Conservation (phyloP, 2,888 invertebrate species). For the Heliconius aoede region DNA sequence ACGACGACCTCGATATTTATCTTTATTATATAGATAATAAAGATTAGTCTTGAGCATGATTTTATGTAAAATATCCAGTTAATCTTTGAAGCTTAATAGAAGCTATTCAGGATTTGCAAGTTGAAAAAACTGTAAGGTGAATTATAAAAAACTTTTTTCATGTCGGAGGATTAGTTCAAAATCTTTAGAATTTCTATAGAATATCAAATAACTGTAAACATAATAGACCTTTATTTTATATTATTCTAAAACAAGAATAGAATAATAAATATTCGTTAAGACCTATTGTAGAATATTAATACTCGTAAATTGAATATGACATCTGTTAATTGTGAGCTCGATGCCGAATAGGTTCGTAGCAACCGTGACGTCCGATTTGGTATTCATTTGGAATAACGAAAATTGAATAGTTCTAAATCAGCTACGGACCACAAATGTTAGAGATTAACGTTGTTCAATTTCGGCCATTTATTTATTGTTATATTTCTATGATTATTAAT, state of each 20-base stretch:
- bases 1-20: no score
- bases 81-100: not conserved
- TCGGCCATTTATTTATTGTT: not conserved
- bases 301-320: constrained; percentile 76
- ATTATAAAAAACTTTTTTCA: no score
- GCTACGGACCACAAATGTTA: not conserved
- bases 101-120: not conserved
- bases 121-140: not conserved
- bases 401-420: constrained; percentile 30
- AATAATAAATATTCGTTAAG: constrained; percentile 27
- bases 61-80: not conserved
- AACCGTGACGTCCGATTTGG: constrained; percentile 43
- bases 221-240: not conserved
- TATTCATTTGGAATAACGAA: constrained; percentile 32
- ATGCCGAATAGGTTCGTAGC: constrained; percentile 52
- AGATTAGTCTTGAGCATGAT: not conserved
- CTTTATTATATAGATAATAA: no score
- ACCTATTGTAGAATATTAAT: constrained; percentile 52
- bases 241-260: not conserved
- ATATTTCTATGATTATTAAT: not conserved
- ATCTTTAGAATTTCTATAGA: not conserved
- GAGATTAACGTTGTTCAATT: not conserved
- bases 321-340: constrained; percentile 72
- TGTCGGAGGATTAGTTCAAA: no score
- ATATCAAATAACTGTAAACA: not conserved